Evolutionary conservation across 2,113 vertebrate species (phyloP).

Genomic region (Pterocles orientalis): DNA sequence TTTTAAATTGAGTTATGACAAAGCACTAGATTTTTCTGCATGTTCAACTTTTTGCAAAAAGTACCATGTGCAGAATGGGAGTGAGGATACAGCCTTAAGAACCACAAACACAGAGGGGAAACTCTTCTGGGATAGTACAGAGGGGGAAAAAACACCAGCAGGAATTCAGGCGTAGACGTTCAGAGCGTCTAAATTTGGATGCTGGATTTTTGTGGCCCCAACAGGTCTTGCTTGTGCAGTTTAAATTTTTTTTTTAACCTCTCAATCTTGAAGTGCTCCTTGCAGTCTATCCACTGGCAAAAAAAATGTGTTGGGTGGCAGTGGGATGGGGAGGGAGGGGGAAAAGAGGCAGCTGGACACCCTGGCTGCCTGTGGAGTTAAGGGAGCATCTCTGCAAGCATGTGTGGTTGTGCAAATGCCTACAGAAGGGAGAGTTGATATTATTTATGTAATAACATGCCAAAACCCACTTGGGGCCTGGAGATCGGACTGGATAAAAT

Average conservation of each 20-base stretch:
- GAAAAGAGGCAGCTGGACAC: accelerated
- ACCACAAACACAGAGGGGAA: neutral
- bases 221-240: neutral
- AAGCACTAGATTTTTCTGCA: neutral
- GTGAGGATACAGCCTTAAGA: neutral
- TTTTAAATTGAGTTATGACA: neutral
- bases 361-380: neutral
- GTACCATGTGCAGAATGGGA: accelerated
- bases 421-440: neutral
- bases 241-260: neutral
- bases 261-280: neutral
- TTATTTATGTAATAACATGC: neutral
- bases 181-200: neutral
- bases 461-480: neutral
- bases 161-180: neutral
- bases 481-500: neutral
- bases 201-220: neutral
- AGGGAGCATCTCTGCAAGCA: neutral
- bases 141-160: neutral
- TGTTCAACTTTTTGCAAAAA: neutral
- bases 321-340: neutral
- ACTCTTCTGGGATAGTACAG: neutral
- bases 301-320: neutral
- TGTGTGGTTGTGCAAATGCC: neutral
- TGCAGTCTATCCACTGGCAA: neutral